Evolutionary conservation across 1,140 invertebrate species (phyloP).

Genomic region (Solenopsis fugax): DNA sequence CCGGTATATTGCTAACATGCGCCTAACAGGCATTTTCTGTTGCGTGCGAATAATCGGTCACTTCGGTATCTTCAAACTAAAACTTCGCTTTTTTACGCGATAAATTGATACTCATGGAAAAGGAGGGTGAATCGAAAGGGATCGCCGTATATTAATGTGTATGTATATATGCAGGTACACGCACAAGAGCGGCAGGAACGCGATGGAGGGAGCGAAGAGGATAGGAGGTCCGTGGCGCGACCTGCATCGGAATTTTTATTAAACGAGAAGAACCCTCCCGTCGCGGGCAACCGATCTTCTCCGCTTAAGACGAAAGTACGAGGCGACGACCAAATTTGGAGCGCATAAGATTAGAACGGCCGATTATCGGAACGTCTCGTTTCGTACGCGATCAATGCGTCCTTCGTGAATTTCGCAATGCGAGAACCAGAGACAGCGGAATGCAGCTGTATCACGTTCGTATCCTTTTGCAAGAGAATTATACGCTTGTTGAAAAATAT

Average conservation of each 20-base stretch:
- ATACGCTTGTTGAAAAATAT: not conserved
- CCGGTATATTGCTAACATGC: not conserved
- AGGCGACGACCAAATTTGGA: not conserved
- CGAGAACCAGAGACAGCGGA: not conserved
- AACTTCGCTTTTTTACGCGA: not conserved
- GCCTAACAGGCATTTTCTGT: not conserved
- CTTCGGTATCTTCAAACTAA: not conserved
- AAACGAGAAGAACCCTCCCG: not conserved
- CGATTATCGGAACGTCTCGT: not conserved
- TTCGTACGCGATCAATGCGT: not conserved
- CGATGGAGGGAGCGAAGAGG: not conserved
- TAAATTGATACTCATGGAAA: not conserved
- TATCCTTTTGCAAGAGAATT: slow-evolving; percentile 7
- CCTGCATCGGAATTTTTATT: slow-evolving; percentile 35
- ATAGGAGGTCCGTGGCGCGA: not conserved
- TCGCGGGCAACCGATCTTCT: not conserved
- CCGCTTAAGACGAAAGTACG: not conserved
- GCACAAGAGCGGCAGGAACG: not conserved
- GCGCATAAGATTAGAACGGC: slow-evolving; percentile 7
- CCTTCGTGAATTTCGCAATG: not conserved
- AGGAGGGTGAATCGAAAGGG: not conserved
- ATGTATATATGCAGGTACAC: not conserved
- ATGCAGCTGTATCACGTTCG: not conserved
- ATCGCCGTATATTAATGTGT: not conserved
- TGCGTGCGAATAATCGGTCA: slow-evolving; percentile 28